phyloP scores from a whole-genome alignment of 2,797 vertebrate species.

The Lindbergichthys nudifrons region DNA sequence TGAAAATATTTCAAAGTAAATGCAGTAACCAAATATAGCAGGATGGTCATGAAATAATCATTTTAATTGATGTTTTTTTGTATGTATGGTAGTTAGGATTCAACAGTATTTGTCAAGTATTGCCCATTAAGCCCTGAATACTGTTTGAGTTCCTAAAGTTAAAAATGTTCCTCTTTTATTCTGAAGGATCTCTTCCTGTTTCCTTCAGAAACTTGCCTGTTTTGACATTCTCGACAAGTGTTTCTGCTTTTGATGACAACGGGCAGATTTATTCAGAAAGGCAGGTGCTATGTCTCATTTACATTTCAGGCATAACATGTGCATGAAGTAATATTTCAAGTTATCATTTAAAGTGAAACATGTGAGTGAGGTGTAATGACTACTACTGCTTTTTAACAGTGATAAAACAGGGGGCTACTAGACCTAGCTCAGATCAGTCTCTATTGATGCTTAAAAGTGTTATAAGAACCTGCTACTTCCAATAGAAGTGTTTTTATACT shows the following conservation, averaged over 20 bases:
- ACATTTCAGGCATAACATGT: background rate
- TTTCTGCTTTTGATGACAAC: background rate
- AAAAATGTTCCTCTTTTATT: slow-evolving; percentile 33
- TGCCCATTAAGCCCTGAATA: background rate
- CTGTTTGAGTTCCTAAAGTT: background rate
- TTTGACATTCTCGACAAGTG: background rate
- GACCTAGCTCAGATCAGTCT: background rate
- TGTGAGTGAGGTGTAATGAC: background rate
- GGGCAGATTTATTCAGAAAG: background rate
- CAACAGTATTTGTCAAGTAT: rapidly evolving
- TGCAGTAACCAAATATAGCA: rapidly evolving
- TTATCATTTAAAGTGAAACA: background rate
- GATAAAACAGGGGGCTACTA: background rate
- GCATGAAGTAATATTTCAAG: background rate
- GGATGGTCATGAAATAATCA: rapidly evolving
- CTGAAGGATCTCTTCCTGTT: background rate
- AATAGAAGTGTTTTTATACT: background rate
- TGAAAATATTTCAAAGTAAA: slow-evolving; percentile 29
- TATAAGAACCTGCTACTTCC: background rate
- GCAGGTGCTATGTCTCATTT: background rate
- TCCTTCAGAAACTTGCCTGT: background rate
- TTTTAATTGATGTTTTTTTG: background rate
- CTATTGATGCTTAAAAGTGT: background rate
- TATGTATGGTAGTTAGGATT: background rate
- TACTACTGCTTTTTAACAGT: background rate